A percentile compares a stretch with the other conserved stretches of the same genome.
phyloP scores from a whole-genome alignment of 2,888 invertebrate species.

The Hartigia nigra region DNA sequence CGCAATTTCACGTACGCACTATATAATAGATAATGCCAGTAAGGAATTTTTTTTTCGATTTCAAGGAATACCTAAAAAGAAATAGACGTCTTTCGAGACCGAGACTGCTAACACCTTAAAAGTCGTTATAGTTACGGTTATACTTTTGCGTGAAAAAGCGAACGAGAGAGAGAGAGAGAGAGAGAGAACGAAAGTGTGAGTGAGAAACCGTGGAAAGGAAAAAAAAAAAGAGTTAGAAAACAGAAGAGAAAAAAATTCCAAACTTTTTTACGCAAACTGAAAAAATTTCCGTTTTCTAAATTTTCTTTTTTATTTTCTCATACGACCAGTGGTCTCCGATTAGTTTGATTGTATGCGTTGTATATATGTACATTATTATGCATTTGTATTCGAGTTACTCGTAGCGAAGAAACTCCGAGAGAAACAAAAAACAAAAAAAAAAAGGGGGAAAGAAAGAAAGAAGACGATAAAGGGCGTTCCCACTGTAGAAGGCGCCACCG shows the following conservation, averaged over 20 bases:
- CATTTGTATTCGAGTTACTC: conserved; percentile 54
- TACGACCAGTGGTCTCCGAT: conserved; percentile 25
- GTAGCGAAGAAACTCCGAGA: neutral
- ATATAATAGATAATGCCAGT: neutral
- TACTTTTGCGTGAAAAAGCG: neutral
- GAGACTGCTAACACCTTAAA: neutral
- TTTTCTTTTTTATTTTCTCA: conserved; percentile 2
- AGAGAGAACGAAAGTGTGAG: too few species aligned
- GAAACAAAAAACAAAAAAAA: neutral
- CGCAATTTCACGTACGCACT: neutral
- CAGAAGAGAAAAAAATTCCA: conserved; percentile 12
- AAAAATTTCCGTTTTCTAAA: conserved; percentile 26
- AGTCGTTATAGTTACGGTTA: neutral
- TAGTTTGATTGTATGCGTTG: conserved; percentile 59
- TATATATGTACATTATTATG: conserved; percentile 63
- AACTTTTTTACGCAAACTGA: conserved; percentile 16
- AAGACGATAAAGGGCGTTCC: neutral
- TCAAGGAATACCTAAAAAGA: neutral
- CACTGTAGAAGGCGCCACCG: neutral
- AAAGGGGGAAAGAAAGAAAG: neutral
- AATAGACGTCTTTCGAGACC: neutral
- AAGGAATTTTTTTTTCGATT: neutral
- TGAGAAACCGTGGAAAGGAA: too few species aligned
- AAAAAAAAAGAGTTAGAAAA: conserved; percentile 5
- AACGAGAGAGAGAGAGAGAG: too few species aligned